These are phyloP conservation scores for Anarhynchus alexandrinus DNA, from an alignment of 2,113 vertebrate genomes.

Conservation along the genomic window DNA sequence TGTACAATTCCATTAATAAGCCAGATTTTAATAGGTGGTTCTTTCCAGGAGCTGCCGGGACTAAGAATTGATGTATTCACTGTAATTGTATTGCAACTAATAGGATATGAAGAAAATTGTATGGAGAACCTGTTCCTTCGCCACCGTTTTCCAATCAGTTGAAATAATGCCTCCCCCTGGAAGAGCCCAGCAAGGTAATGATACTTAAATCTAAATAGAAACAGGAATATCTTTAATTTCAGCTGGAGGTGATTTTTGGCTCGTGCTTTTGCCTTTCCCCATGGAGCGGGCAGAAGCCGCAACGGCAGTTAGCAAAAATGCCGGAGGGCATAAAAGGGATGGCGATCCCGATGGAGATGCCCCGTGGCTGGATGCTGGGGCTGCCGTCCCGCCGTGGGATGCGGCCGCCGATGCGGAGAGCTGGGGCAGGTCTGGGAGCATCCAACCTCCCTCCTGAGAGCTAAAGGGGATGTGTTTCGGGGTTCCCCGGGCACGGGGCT, in stretches of 20 bases:
- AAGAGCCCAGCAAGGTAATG: slow-evolving; percentile 45
- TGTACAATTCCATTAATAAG: slow-evolving; percentile 83
- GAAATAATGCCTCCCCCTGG: slow-evolving; percentile 72
- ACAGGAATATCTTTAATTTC: background rate
- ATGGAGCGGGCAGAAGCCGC: rapidly evolving
- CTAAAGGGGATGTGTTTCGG: background rate
- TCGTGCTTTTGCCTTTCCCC: background rate
- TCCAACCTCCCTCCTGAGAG: background rate
- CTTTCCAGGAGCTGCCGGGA: slow-evolving; percentile 70
- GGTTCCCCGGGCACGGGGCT: background rate
- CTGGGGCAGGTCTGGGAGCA: background rate
- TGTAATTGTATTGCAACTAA: slow-evolving; percentile 80
- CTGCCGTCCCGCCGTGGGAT: background rate
- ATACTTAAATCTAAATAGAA: background rate
- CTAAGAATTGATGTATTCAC: slow-evolving; percentile 77
- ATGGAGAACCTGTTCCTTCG: slow-evolving; percentile 68
- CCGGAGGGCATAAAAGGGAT: background rate
- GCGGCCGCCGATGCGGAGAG: background rate
- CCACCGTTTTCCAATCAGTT: slow-evolving; percentile 71
- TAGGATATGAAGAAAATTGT: slow-evolving; percentile 78
- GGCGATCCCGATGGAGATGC: background rate
- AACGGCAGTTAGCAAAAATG: background rate
- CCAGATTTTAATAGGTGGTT: slow-evolving; percentile 76
- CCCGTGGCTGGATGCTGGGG: background rate
- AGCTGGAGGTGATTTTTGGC: background rate